A percentile compares a stretch with the other conserved stretches of the same genome.
These are phyloP conservation scores for Bembecia ichneumoniformis DNA, from an alignment of 2,888 invertebrate species.

Conservation along the genomic window DNA sequence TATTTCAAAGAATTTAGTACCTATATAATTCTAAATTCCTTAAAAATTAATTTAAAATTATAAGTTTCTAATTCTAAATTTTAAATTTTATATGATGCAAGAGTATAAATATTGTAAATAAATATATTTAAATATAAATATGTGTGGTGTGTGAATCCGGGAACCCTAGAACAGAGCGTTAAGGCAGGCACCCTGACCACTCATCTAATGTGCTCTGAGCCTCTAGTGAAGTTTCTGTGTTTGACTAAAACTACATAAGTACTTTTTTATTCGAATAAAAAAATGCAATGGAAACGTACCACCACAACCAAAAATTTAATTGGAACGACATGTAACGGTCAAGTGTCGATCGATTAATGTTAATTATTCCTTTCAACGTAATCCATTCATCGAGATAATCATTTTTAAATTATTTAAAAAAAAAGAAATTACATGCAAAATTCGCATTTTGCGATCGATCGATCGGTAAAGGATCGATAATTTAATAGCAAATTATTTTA, in stretches of 20 bases:
- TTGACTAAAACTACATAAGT: neutral
- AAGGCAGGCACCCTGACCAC: no score
- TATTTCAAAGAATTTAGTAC: no score
- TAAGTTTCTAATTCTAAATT: no score
- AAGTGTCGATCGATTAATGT: conserved; percentile 31
- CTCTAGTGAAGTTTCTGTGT: neutral
- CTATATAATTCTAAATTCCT: no score
- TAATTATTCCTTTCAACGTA: conserved; percentile 26
- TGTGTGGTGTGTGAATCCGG: no score
- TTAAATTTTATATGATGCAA: no score
- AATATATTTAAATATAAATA: no score
- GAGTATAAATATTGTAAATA: no score
- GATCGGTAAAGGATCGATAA: conserved; percentile 23
- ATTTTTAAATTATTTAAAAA: conserved; percentile 3
- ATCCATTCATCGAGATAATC: conserved; percentile 4
- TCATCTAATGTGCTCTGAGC: neutral
- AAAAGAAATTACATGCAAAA: conserved; percentile 7
- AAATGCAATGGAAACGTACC: neutral
- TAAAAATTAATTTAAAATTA: no score
- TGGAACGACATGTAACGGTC: conserved; percentile 18
- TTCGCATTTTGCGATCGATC: conserved; percentile 11
- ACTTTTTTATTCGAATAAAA: neutral
- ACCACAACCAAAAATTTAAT: neutral
- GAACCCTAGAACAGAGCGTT: no score
- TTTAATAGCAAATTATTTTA: conserved; percentile 21